Evolutionary conservation across 2,797 vertebrate genomes (phyloP).

Genomic region (Cygnus olor): DNA sequence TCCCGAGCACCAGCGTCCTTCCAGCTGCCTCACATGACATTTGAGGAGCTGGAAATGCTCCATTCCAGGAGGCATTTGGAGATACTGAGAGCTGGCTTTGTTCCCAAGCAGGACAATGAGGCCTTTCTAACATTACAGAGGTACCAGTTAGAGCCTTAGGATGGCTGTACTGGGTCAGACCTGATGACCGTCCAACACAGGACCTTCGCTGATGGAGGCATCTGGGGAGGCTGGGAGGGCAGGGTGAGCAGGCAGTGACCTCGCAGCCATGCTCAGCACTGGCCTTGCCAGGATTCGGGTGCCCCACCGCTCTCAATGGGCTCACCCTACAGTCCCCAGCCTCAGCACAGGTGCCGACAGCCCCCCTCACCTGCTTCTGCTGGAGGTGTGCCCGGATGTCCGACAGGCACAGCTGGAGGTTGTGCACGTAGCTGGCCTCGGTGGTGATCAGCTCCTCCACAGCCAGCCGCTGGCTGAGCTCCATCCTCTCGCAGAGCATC

Average conservation of each 20-base stretch:
- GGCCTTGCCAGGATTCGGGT: not conserved
- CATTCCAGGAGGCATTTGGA: not conserved
- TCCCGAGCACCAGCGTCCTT: not conserved
- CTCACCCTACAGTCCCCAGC: not conserved
- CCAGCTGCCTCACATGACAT: not conserved
- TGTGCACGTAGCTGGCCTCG: conserved; percentile 87
- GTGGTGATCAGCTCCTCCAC: conserved; percentile 88
- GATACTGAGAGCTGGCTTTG: not conserved
- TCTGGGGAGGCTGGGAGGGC: not conserved
- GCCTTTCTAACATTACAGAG: not conserved
- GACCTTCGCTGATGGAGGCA: not conserved
- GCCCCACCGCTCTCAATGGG: rapidly evolving
- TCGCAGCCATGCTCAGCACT: not conserved
- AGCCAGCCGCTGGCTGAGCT: conserved; percentile 83
- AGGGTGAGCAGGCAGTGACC: not conserved
- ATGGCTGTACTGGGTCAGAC: not conserved
- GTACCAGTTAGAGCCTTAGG: not conserved
- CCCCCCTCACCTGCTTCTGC: conserved; percentile 77
- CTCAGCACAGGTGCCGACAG: rapidly evolving
- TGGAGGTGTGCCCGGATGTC: conserved; percentile 85
- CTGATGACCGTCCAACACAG: not conserved
- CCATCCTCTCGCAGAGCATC: conserved; percentile 61
- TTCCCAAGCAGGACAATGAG: rapidly evolving
- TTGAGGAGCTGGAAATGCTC: not conserved
- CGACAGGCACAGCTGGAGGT: conserved; percentile 81